phyloP scores from a whole-genome alignment of 2,888 invertebrate species.

The Sympetrum striolatum region DNA sequence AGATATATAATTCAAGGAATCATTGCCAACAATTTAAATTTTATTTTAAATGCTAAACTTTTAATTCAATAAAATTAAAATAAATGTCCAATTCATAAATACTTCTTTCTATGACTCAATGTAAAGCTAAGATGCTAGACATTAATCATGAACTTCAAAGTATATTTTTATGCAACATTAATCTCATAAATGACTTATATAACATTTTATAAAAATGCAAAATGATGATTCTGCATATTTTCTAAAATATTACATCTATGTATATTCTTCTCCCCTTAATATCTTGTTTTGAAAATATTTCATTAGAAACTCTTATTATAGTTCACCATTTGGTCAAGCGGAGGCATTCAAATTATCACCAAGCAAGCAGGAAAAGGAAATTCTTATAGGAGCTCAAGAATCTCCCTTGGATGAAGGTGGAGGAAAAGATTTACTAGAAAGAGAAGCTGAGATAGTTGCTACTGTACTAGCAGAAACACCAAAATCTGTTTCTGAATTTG shows the following conservation, averaged over 20 bases:
- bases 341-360: constrained; percentile 16
- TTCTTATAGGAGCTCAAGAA: not conserved
- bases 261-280: not conserved
- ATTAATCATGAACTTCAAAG: too few relatives aligned
- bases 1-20: too few relatives aligned
- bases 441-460: constrained; percentile 34
- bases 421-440: not conserved
- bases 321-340: not conserved
- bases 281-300: not conserved
- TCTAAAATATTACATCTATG: not conserved
- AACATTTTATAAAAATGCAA: not conserved
- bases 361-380: not conserved
- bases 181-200: not conserved
- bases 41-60: too few relatives aligned
- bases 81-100: too few relatives aligned
- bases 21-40: too few relatives aligned
- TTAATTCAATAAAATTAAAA: too few relatives aligned
- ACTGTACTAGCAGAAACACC: constrained; percentile 29
- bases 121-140: too few relatives aligned
- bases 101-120: too few relatives aligned
- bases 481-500: constrained; percentile 27
- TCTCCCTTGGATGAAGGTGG: constrained; percentile 11
- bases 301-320: not conserved
- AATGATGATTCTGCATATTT: not conserved
- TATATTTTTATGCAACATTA: not conserved